Evolutionary conservation across 2,113 vertebrate species (phyloP).

Genomic region (Chaetura pelagica): DNA sequence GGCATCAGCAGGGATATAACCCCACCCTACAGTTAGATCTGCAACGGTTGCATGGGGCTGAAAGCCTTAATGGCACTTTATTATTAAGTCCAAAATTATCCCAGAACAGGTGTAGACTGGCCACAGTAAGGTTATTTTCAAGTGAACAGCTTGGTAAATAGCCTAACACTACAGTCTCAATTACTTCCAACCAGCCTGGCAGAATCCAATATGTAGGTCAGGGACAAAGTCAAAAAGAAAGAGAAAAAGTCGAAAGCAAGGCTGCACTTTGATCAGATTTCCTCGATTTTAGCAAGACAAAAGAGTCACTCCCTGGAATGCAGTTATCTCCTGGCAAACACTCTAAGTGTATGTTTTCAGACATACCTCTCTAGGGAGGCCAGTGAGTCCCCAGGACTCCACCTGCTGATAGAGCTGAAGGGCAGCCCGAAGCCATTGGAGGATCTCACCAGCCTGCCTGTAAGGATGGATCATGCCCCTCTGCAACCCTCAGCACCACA

Average conservation of each 20-base stretch:
- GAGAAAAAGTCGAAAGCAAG: slow-evolving; percentile 35
- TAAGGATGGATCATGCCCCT: accelerated
- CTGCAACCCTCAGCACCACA: background rate
- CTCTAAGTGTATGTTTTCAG: background rate
- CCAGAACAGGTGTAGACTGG: slow-evolving; percentile 50
- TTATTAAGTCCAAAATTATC: slow-evolving; percentile 10
- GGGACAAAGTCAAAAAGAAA: slow-evolving; percentile 69
- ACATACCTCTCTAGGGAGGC: background rate
- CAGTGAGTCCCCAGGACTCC: background rate
- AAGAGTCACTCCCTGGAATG: slow-evolving; percentile 57
- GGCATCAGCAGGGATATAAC: background rate
- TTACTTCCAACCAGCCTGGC: slow-evolving; percentile 51
- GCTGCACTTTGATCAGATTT: slow-evolving; percentile 57
- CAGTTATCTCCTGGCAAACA: slow-evolving; percentile 57
- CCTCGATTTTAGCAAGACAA: slow-evolving; percentile 62
- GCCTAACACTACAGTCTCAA: slow-evolving; percentile 40
- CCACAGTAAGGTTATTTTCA: slow-evolving; percentile 63
- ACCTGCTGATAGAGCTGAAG: background rate
- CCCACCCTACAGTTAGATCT: background rate
- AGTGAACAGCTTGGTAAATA: slow-evolving; percentile 68
- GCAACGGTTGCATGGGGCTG: background rate
- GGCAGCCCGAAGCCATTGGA: background rate
- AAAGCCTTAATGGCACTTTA: slow-evolving; percentile 19
- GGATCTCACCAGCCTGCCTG: background rate
- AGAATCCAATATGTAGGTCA: slow-evolving; percentile 68